Evolutionary conservation across 2,888 invertebrate genomes (phyloP).

Genomic region (Acholoe squamosa): DNA sequence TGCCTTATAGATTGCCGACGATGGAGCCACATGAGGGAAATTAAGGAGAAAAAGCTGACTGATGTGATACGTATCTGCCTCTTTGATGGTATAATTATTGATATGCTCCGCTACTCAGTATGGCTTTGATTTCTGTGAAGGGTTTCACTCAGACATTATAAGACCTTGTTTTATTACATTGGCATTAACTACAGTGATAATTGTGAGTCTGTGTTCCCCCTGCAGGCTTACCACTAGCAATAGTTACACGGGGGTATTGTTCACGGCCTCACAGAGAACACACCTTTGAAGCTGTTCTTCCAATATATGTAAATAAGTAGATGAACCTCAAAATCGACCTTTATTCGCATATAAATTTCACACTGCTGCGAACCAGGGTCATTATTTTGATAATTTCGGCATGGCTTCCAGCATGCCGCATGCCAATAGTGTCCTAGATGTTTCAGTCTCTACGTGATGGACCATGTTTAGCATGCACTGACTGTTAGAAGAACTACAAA

Average conservation of each 20-base stretch:
- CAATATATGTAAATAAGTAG: too few species aligned
- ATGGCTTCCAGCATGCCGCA: too few species aligned
- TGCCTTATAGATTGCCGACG: slow-evolving; percentile 42
- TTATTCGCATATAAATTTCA: too few species aligned
- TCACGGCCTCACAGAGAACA: too few species aligned
- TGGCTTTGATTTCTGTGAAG: background rate
- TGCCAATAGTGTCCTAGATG: too few species aligned
- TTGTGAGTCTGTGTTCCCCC: background rate
- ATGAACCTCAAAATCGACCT: too few species aligned
- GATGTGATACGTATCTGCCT: slow-evolving; percentile 16
- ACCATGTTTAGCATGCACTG: too few species aligned
- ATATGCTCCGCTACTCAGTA: slow-evolving; percentile 19
- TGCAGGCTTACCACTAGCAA: too few species aligned
- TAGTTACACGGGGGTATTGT: too few species aligned
- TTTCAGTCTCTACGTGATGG: too few species aligned
- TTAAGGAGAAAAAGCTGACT: slow-evolving; percentile 1
- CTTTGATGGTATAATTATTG: slow-evolving; percentile 56
- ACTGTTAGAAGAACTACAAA: background rate
- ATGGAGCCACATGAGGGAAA: background rate
- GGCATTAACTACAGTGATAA: background rate
- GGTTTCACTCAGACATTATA: background rate
- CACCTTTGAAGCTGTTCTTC: too few species aligned
- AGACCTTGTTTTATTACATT: background rate
- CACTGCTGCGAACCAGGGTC: background rate
- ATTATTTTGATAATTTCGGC: background rate